Percentiles rank a stretch among this genome's conserved stretches.
Evolutionary conservation across 1,140 invertebrate genomes (phyloP).

Genomic region (Zaprionus africanus): DNA sequence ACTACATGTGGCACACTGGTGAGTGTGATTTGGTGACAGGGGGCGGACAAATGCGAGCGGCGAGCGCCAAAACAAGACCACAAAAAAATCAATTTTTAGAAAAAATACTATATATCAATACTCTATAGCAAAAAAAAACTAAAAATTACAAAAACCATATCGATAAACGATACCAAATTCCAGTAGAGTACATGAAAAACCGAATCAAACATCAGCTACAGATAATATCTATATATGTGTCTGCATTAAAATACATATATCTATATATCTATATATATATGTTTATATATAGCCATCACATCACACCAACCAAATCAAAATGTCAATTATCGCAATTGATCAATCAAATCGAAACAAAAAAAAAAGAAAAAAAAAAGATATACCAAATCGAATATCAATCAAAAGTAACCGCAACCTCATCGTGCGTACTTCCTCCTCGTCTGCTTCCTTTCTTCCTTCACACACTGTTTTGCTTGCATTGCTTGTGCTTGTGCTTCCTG

Average conservation of each 20-base stretch:
- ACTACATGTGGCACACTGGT: conserved; percentile 92
- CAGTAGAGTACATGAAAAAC: conserved; percentile 43
- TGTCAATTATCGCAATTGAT: conserved; percentile 45
- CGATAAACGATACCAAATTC: conserved; percentile 30
- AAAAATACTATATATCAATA: conserved; percentile 31
- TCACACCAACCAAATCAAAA: conserved; percentile 73
- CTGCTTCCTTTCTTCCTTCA: conserved; percentile 52
- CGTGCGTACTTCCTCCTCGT: conserved; percentile 69
- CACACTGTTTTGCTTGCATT: conserved; percentile 53
- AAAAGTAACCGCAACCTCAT: conserved; percentile 67
- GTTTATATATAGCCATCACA: conserved; percentile 68
- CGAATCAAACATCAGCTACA: conserved; percentile 59
- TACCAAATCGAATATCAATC: conserved; percentile 45
- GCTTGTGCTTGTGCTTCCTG: conserved; percentile 54
- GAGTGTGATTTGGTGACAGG: conserved; percentile 86
- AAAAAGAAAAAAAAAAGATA: conserved; percentile 5
- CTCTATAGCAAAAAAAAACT: conserved; percentile 16
- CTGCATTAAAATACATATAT: conserved; percentile 16
- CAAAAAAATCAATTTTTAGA: conserved; percentile 24
- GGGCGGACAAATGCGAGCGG: conserved; percentile 85
- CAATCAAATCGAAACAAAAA: conserved; percentile 55
- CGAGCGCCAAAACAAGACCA: conserved; percentile 62
- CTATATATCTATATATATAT: conserved; percentile 16
- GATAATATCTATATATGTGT: conserved; percentile 26
- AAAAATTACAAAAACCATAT: conserved; percentile 9